Evolutionary conservation across 2,797 vertebrate species (phyloP).

Genomic region (Sebastes reedi): DNA sequence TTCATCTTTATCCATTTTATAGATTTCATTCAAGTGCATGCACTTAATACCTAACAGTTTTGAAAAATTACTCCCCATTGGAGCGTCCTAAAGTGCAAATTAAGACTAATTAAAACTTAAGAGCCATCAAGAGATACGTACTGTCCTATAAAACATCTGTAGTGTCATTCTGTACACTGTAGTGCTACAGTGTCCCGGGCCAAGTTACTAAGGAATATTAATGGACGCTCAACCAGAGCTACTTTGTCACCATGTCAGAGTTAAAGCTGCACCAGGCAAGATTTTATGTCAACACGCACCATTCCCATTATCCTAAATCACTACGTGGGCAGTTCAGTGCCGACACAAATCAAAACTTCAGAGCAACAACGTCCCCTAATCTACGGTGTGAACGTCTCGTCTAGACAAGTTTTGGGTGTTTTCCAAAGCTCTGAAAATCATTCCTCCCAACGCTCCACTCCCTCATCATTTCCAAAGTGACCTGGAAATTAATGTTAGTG

Average conservation of each 20-base stretch:
- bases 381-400: neutral
- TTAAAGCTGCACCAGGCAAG: conserved; percentile 37
- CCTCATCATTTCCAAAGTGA: neutral
- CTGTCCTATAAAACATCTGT: neutral
- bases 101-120: neutral
- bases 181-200: neutral
- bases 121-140: neutral
- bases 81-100: neutral
- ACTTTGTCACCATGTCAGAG: conserved; percentile 13
- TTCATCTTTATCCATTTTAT: neutral
- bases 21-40: neutral
- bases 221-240: neutral
- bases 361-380: neutral
- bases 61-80: neutral
- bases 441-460: neutral
- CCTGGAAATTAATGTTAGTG: neutral
- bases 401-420: neutral
- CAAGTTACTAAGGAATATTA: conserved; percentile 2
- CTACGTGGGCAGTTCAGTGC: neutral
- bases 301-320: conserved; percentile 3
- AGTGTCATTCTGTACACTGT: neutral
- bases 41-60: neutral
- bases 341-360: conserved; percentile 1
- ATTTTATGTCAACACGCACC: neutral
- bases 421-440: neutral